phyloP scores from a whole-genome alignment of 2,113 vertebrate genomes.

The Neogobius melanostomus region DNA sequence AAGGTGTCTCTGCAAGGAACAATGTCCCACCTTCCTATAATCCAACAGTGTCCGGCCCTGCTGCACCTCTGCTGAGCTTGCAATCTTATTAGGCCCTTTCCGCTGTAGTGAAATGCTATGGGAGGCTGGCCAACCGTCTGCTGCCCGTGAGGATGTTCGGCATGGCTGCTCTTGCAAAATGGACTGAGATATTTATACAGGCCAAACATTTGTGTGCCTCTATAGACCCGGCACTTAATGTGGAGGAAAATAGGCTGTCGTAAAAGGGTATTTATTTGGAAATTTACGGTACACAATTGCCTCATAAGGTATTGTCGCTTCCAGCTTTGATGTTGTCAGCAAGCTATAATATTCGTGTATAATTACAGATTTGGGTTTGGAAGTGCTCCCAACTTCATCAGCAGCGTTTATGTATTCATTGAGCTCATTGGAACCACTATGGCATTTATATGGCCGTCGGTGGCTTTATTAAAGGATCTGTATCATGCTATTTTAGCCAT shows the following conservation, averaged over 20 bases:
- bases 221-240: slow-evolving; percentile 34
- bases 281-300: slow-evolving; percentile 50
- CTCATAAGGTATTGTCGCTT: slow-evolving; percentile 41
- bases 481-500: too few species aligned
- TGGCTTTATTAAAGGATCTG: slow-evolving; percentile 23
- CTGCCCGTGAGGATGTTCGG: slow-evolving; percentile 53
- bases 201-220: slow-evolving; percentile 56
- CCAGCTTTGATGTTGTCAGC: slow-evolving; percentile 48
- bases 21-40: slow-evolving; percentile 33
- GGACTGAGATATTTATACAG: slow-evolving; percentile 56
- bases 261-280: slow-evolving; percentile 54
- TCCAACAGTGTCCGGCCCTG: slow-evolving; percentile 31
- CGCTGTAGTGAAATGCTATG: slow-evolving; percentile 50
- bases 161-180: slow-evolving; percentile 52
- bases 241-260: slow-evolving; percentile 36
- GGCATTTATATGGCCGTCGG: slow-evolving; percentile 25
- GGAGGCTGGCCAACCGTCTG: slow-evolving; percentile 50
- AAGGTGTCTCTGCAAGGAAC: slow-evolving; percentile 26
- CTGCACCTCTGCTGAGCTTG: slow-evolving; percentile 63
- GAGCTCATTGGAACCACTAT: slow-evolving; percentile 48
- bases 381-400: slow-evolving; percentile 39
- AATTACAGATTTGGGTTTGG: slow-evolving; percentile 46
- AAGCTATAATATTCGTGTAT: slow-evolving; percentile 40
- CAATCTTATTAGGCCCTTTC: slow-evolving; percentile 56
- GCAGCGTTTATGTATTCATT: slow-evolving; percentile 49